These are phyloP conservation scores for Styela plicata DNA, from an alignment of 23 tunicate species.

Conservation along the genomic window DNA sequence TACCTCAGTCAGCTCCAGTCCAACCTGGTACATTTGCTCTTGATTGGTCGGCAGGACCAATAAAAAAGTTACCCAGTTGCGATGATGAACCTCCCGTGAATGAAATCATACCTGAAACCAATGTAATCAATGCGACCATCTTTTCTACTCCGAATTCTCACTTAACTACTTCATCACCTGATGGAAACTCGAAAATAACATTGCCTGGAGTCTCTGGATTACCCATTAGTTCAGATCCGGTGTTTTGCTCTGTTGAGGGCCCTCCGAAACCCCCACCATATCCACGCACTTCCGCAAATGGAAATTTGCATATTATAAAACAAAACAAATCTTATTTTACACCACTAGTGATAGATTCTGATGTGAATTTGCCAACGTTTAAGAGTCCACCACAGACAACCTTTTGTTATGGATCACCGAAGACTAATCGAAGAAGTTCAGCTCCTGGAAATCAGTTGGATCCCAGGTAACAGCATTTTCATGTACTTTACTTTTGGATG, in stretches of 20 bases:
- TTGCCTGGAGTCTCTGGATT: no score
- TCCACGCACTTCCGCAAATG: slow-evolving; percentile 3
- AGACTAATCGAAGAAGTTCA: slow-evolving; percentile 26
- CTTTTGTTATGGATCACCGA: slow-evolving; percentile 15
- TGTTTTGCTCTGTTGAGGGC: neutral
- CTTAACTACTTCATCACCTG: neutral
- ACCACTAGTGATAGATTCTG: neutral
- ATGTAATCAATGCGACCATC: neutral
- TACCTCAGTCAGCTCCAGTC: slow-evolving; percentile 81
- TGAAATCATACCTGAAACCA: neutral
- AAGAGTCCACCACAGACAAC: neutral
- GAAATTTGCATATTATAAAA: neutral
- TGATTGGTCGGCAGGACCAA: slow-evolving; percentile 34
- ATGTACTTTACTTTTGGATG: no score
- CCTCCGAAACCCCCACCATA: slow-evolving; percentile 17
- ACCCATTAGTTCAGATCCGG: neutral
- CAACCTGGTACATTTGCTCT: slow-evolving; percentile 52
- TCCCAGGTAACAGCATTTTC: slow-evolving; percentile 16
- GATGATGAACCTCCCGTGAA: neutral
- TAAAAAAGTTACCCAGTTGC: neutral
- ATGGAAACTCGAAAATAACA: neutral
- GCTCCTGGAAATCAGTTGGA: slow-evolving; percentile 27
- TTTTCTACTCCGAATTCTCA: neutral
- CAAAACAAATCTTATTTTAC: neutral
- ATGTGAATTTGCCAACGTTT: neutral